These are phyloP conservation scores for Sceloporus tristichus DNA, from an alignment of 2,113 vertebrate species.

Conservation along the genomic window DNA sequence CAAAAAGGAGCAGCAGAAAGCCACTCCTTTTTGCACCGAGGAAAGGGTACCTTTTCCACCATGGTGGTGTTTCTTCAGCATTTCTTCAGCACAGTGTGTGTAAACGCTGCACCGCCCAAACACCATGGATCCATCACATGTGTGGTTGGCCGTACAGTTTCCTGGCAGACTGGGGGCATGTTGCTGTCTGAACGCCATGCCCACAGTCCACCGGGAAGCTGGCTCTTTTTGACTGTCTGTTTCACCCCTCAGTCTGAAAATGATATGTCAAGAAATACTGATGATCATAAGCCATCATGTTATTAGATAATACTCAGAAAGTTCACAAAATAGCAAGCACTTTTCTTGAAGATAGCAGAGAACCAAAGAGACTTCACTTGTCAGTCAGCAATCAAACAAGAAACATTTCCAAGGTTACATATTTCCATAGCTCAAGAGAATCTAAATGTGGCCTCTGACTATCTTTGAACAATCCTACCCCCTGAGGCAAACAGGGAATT, in stretches of 20 bases:
- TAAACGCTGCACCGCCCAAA: too few relatives aligned
- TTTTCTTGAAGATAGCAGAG: conserved; percentile 21
- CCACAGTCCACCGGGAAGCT: too few relatives aligned
- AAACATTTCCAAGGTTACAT: background rate
- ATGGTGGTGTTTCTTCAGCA: too few relatives aligned
- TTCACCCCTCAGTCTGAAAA: background rate
- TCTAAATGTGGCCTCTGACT: background rate
- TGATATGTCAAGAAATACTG: conserved; percentile 47
- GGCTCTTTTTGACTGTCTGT: too few relatives aligned
- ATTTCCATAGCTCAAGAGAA: background rate
- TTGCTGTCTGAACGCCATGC: too few relatives aligned
- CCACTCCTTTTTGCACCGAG: too few relatives aligned
- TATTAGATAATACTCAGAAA: conserved; percentile 37
- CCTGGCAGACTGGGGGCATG: too few relatives aligned
- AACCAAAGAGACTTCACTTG: conserved; percentile 22
- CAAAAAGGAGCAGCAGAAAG: too few relatives aligned
- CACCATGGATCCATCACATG: too few relatives aligned
- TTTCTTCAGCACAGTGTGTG: too few relatives aligned
- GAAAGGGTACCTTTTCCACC: too few relatives aligned
- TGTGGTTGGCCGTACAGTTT: too few relatives aligned
- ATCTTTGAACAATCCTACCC: conserved; percentile 13
- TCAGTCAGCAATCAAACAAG: background rate
- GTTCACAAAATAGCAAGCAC: background rate
- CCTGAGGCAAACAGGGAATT: background rate
- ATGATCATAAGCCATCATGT: conserved; percentile 14